Evolutionary conservation across 2,113 vertebrate genomes (phyloP).

Genomic region (Sarotherodon lohbergeri): DNA sequence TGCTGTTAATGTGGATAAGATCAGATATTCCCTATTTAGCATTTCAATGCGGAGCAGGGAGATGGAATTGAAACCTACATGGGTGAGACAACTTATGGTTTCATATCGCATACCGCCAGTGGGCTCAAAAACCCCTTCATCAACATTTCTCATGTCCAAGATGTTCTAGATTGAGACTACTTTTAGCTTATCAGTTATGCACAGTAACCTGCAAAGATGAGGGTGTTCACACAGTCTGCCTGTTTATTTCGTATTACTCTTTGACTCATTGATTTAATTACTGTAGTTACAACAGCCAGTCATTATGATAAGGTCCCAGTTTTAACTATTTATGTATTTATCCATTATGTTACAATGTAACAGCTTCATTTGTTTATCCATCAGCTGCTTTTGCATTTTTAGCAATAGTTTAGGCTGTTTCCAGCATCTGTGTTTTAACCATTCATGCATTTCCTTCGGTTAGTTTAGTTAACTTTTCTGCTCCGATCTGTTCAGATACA

Average conservation of each 20-base stretch:
- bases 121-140: not conserved
- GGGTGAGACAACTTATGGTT: not conserved
- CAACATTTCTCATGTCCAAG: not conserved
- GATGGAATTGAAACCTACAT: not conserved
- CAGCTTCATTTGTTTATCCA: not conserved
- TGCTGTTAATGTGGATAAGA: not conserved
- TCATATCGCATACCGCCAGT: not conserved
- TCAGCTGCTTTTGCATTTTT: not conserved
- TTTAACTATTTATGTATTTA: not conserved
- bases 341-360: not conserved
- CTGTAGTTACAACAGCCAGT: not conserved
- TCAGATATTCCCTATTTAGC: not conserved
- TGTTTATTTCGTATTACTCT: not conserved
- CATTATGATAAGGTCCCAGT: not conserved
- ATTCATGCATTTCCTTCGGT: accelerated
- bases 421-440: not conserved
- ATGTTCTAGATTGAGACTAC: not conserved
- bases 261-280: not conserved
- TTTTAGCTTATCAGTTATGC: not conserved
- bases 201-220: not conserved
- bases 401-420: not conserved
- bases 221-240: not conserved
- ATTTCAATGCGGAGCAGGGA: not conserved
- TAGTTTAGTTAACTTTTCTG: not conserved
- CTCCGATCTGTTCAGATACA: not conserved